Evolutionary conservation across 1,140 invertebrate genomes (phyloP), one percentile per base, ranked within the genome.

Genomic region (Lepidurus apus): DNA sequence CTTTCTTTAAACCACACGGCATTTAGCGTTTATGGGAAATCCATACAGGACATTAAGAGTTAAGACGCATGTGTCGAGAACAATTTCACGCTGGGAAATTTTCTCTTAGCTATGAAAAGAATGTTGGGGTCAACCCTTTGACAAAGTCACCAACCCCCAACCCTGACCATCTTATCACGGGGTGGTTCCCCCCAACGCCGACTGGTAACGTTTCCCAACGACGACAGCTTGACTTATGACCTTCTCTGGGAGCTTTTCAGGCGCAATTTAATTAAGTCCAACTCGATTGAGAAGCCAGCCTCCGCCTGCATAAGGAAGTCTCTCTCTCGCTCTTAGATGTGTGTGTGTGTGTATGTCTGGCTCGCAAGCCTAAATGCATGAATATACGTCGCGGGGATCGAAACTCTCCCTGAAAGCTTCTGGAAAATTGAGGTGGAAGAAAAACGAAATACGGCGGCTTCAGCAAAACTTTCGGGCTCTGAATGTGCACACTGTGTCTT

Each of bases 211-310:
- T 65, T 65, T 65, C 53, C 34, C 53, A 65, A 65, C 21, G 53
- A 65, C 17, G 53, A 65, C 53, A 65, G 53, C 53, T 65, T 65
- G 53, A 65, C 53, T 65, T 65, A 65, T 65, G 53, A 65, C 53
- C 53, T 65, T 65, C 53, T 21, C 21, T 65, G 0, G 0, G 21
- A 65, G 53, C 53, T 65, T 65, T 65, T 65, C 53, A 65, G 21
- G 53, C 53, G 53, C 53, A 65, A 65, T 65, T 65, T 65, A 65
- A 65, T 65, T 65, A 65, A 65, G 53, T 21, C 53, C 53, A 65
- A 65, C 53, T 65, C 53, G 21, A 65, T 65, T 65, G 53, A 21
- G 7, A 65, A 65, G 3, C 21, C 53, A 65, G 53, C n/a, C 53
- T 65, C 53, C 21, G n/a, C 10, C 53, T 65, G 53, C 53, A 65